Conservation (phyloP, 2,797 vertebrate genomes). For the Diglossa cyanea region DNA sequence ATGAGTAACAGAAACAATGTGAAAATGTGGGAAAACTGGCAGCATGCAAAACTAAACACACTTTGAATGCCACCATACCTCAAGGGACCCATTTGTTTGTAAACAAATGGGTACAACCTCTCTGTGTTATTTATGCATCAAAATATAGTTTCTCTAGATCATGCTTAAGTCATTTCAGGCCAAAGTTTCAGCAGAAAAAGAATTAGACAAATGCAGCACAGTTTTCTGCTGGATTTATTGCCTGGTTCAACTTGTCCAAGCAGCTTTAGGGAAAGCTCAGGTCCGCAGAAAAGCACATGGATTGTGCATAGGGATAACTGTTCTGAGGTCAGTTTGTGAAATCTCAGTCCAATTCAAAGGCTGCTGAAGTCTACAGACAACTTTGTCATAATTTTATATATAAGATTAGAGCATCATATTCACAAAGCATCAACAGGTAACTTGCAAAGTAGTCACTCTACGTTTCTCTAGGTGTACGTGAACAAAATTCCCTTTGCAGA, state of each 20-base stretch:
- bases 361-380: neutral
- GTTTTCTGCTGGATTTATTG: neutral
- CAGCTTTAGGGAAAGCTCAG: neutral
- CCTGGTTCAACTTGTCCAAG: neutral
- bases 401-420: neutral
- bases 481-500: neutral
- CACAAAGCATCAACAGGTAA: neutral
- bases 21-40: neutral
- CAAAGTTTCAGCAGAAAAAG: neutral
- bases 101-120: neutral
- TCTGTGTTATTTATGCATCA: neutral
- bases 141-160: neutral
- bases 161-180: neutral
- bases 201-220: neutral
- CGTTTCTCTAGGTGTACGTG: neutral
- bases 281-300: neutral
- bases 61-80: neutral
- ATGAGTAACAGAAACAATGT: neutral
- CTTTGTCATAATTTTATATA: neutral
- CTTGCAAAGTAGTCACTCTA: neutral
- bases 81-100: neutral
- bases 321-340: neutral
- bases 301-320: neutral
- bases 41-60: neutral
- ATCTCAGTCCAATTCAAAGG: neutral